phyloP scores from a whole-genome alignment of 1,140 invertebrate species.

The Apocrypta bakeri region DNA sequence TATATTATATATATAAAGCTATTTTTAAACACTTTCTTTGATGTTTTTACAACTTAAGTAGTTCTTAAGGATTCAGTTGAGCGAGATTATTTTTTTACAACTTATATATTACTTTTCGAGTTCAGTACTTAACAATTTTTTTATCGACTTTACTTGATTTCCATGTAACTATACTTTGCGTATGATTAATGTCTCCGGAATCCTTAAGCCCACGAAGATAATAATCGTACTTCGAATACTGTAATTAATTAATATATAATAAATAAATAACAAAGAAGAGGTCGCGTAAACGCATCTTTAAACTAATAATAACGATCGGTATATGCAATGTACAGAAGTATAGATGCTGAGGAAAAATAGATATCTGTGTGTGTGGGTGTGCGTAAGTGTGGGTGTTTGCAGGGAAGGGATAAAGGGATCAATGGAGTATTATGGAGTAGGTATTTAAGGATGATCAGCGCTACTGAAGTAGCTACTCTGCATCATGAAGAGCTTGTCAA shows the following conservation, averaged over 20 bases:
- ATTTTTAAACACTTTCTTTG: conserved; percentile 51
- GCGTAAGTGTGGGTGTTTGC: too few relatives aligned
- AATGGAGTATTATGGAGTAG: not conserved
- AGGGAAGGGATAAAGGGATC: not conserved
- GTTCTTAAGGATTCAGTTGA: conserved; percentile 39
- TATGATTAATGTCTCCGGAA: conserved; percentile 18
- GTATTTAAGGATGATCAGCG: conserved; percentile 27
- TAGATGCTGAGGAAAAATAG: conserved; percentile 41
- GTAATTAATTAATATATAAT: too few relatives aligned
- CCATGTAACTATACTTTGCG: conserved; percentile 11
- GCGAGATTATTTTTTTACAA: conserved; percentile 29
- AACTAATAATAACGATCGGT: too few relatives aligned
- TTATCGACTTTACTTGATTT: conserved; percentile 43
- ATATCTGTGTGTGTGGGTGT: conserved; percentile 19
- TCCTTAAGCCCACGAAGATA: conserved; percentile 38
- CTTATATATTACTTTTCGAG: conserved; percentile 31
- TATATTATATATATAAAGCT: conserved; percentile 53
- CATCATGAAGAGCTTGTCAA: conserved; percentile 98
- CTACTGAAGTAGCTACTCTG: conserved; percentile 92
- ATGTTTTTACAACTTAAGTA: conserved; percentile 44
- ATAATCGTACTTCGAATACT: conserved; percentile 4
- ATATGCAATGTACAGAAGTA: conserved; percentile 39
- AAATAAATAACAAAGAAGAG: conserved; percentile 11
- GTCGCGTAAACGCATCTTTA: conserved; percentile 11
- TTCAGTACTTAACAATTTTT: conserved; percentile 51